Conservation (phyloP, 2,113 vertebrate species). For the Seriola dumerili region DNA sequence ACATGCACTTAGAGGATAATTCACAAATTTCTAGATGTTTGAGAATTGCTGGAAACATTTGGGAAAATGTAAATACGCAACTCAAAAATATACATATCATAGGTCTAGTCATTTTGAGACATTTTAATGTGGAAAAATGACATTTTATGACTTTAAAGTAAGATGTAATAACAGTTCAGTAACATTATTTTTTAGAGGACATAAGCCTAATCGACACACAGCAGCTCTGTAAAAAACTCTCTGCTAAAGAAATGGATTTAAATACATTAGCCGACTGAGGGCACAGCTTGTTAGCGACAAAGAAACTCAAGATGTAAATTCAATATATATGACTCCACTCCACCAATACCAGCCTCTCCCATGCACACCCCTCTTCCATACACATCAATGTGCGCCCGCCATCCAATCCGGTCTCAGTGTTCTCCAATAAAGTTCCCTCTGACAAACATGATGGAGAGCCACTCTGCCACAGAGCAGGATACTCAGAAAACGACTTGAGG, state of each 20-base stretch:
- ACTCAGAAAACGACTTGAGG: conserved; percentile 74
- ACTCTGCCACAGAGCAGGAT: conserved; percentile 73
- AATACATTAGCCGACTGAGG: conserved; percentile 10
- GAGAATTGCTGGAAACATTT: too few species aligned
- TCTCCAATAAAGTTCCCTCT: conserved; percentile 79
- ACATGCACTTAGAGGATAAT: too few species aligned
- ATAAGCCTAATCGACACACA: background rate
- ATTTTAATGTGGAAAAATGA: too few species aligned
- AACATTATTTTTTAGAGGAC: too few species aligned
- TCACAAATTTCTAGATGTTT: too few species aligned
- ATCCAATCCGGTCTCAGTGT: conserved; percentile 65
- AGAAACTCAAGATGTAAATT: conserved; percentile 38
- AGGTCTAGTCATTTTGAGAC: too few species aligned
- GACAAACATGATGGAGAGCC: conserved; percentile 84
- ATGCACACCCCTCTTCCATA: conserved; percentile 8
- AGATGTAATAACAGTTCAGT: too few species aligned
- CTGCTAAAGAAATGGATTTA: conserved; percentile 1
- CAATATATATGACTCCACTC: conserved; percentile 45
- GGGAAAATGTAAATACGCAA: too few species aligned
- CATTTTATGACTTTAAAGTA: too few species aligned
- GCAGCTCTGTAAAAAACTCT: background rate
- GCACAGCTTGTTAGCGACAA: conserved; percentile 14
- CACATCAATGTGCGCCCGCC: background rate
- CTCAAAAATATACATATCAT: too few species aligned
- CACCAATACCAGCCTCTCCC: background rate